phyloP scores from a whole-genome alignment of 2,797 vertebrate species.

The Phrynocephalus vlangalii region DNA sequence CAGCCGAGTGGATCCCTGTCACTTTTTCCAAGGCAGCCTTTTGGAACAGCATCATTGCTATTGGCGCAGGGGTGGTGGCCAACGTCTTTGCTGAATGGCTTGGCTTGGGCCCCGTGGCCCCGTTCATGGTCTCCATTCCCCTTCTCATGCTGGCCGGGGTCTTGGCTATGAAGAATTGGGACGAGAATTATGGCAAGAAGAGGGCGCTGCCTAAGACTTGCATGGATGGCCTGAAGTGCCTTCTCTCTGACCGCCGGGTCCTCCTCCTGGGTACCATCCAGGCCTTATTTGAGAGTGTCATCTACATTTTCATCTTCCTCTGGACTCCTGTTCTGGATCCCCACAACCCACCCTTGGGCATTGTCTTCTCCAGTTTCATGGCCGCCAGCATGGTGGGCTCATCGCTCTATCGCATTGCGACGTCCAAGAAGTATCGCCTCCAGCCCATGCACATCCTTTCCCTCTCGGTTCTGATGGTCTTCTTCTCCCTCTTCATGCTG shows the following conservation, averaged over 20 bases:
- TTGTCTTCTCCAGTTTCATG: conserved; percentile 94
- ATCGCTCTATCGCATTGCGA: conserved; percentile 88
- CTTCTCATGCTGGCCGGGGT: conserved; percentile 82
- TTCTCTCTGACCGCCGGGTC: conserved; percentile 88
- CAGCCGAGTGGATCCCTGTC: conserved; percentile 90
- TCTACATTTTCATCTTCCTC: conserved; percentile 95
- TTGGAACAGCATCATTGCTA: conserved; percentile 90
- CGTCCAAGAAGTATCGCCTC: conserved; percentile 87
- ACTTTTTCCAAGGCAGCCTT: conserved; percentile 87
- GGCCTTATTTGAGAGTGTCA: conserved; percentile 92
- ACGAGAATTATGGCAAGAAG: conserved; percentile 81
- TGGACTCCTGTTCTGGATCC: conserved; percentile 95
- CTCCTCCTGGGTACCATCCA: conserved; percentile 90
- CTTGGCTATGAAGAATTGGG: conserved; percentile 87
- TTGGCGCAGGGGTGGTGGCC: conserved; percentile 87
- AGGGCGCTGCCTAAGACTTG: conserved; percentile 84
- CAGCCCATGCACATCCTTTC: conserved; percentile 92
- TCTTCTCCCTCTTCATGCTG: conserved; percentile 93
- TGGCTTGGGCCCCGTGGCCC: conserved; percentile 89
- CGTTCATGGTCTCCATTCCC: conserved; percentile 90
- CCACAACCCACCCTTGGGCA: conserved; percentile 89
- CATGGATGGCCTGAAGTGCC: conserved; percentile 86
- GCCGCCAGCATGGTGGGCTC: conserved; percentile 91
- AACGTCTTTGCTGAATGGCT: conserved; percentile 90
- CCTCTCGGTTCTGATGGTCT: conserved; percentile 88